These are phyloP conservation scores for Monochamus saltuarius DNA, from an alignment of 1,140 invertebrate species.

Conservation along the genomic window DNA sequence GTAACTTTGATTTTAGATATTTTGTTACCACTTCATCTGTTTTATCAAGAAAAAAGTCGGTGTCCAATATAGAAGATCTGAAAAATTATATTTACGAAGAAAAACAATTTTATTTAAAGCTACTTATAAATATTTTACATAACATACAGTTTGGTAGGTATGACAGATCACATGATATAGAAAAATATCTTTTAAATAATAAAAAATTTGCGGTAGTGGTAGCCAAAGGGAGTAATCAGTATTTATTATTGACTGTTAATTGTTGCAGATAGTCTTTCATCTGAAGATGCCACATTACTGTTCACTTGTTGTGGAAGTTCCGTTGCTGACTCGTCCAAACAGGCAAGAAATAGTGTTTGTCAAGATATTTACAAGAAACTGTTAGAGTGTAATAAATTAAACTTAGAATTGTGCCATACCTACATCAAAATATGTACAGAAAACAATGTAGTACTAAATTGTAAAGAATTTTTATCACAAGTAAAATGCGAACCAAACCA, in stretches of 20 bases:
- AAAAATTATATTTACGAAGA: no score
- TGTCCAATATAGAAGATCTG: no score
- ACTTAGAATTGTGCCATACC: conserved; percentile 34
- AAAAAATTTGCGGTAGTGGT: no score
- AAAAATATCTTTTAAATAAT: no score
- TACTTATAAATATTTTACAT: no score
- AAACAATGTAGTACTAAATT: conserved; percentile 37
- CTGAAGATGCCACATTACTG: conserved; percentile 8
- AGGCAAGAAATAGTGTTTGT: conserved; percentile 14
- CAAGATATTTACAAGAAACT: conserved; percentile 16
- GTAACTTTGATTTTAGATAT: no score
- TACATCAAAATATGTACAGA: conserved; percentile 44
- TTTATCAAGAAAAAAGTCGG: no score
- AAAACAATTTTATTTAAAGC: no score
- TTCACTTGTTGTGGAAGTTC: conserved; percentile 9
- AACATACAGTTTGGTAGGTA: no score
- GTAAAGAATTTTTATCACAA: conserved; percentile 33
- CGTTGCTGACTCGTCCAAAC: conserved; percentile 2
- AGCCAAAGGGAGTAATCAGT: no score
- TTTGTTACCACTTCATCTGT: no score
- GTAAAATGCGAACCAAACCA: conserved; percentile 50
- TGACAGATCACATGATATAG: no score
- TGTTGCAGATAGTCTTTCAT: conserved; percentile 12
- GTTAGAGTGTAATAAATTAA: conserved; percentile 12
- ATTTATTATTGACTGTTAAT: neutral